Percentiles rank a stretch among this genome's conserved stretches.
Evolutionary conservation across 30 jellyfish, hydroid and myxozoan genomes (phyloP).

Genomic region (Turritopsis rubra): DNA sequence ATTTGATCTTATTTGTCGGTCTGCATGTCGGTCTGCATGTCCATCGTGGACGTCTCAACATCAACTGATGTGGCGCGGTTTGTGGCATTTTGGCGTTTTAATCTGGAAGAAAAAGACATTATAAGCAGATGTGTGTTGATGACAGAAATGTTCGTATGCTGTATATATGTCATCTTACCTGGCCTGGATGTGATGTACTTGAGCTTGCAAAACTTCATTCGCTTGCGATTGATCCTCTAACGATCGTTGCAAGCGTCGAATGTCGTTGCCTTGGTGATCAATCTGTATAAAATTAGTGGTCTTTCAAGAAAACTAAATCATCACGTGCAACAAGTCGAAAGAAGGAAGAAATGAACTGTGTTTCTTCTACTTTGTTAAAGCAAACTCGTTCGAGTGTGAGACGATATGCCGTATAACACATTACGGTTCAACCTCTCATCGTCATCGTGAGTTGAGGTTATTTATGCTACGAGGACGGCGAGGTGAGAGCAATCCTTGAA

Average conservation of each 20-base stretch:
- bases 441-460: too few relatives aligned
- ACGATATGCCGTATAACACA: too few relatives aligned
- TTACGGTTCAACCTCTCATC: too few relatives aligned
- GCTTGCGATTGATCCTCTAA: conserved; percentile 66
- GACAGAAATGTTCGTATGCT: neutral
- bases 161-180: conserved; percentile 32
- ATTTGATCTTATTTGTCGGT: neutral
- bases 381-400: too few relatives aligned
- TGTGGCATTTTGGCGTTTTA: conserved; percentile 40
- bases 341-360: neutral
- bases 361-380: too few relatives aligned
- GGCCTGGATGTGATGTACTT: conserved; percentile 39
- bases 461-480: too few relatives aligned
- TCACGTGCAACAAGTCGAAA: neutral
- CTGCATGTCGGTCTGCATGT: neutral
- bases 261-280: conserved; percentile 48
- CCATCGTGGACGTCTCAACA: neutral
- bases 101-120: conserved; percentile 1
- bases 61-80: conserved; percentile 20
- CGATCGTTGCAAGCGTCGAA: conserved; percentile 67
- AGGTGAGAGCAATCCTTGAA: too few relatives aligned
- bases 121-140: neutral
- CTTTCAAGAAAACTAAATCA: neutral
- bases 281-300: conserved; percentile 24
- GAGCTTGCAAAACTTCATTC: conserved; percentile 44